These are phyloP conservation scores for Elaphurus davidianus DNA, from an alignment of 2,113 vertebrate genomes.

Conservation along the genomic window DNA sequence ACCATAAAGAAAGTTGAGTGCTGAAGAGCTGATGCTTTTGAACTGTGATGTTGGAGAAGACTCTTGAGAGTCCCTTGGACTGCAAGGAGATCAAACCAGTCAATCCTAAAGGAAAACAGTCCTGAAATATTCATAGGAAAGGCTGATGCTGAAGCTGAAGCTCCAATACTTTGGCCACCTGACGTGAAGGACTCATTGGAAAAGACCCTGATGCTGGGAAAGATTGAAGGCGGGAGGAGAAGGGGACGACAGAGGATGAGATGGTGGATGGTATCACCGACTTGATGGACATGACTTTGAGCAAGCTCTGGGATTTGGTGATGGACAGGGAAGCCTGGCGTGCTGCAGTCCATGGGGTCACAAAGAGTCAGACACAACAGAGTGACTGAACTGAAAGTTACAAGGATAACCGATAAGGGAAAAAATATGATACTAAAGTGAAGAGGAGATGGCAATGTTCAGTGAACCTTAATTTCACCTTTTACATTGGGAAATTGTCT, in stretches of 20 bases:
- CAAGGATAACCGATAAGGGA: neutral
- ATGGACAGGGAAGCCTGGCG: neutral
- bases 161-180: neutral
- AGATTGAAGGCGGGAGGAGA: neutral
- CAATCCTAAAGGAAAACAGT: neutral
- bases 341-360: neutral
- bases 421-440: neutral
- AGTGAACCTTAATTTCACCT: neutral
- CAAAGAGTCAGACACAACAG: rapidly evolving
- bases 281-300: neutral
- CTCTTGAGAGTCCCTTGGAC: neutral
- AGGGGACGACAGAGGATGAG: neutral
- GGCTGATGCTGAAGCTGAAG: neutral
- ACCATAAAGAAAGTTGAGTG: neutral
- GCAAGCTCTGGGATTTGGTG: neutral
- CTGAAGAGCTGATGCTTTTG: neutral
- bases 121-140: neutral
- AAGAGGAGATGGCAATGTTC: neutral
- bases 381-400: neutral
- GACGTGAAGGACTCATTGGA: neutral
- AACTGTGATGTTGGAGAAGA: neutral
- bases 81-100: neutral
- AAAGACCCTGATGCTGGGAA: neutral
- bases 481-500: neutral
- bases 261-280: neutral